Base-by-base conservation (phyloP, 1,140 invertebrate species). In the Arion vulgaris region DNA sequence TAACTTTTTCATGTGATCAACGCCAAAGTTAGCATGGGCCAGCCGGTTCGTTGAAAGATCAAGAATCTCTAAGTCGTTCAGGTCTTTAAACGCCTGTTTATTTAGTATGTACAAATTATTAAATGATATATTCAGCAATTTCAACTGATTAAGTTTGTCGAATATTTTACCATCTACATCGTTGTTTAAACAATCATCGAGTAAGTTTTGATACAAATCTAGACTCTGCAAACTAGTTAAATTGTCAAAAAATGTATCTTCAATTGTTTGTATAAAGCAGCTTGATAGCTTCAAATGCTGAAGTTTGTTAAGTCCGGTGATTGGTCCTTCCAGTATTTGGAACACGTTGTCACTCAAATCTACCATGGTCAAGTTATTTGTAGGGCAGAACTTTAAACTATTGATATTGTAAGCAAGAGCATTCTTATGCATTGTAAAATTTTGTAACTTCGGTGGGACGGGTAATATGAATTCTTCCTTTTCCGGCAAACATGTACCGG, bases 91-190 rank as follows among this genome's bases (percentile, higher is more conserved):
- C 0, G 45, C 28, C 9, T 1, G 0, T 26, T 28, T 1, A 26
- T 69, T 11, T 23, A 80, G 32, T n/a, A 5, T 71, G 78, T 53
- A 80, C 7, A 80, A 5, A 71, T 71, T 80, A 28, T 80, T 80
- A 36, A 71, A 80, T n/a, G 62, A 69, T 19, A 80, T 1, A n/a
- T 71, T 80, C 34, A 80, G 19, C 7, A 28, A 69, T 71, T 41
- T 34, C 36, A 80, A 26, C 9, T 36, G 11, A 1, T 28, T 32
- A 23, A 80, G 78, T 9, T 71, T 80, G 39, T 71, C 32, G 19
- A 71, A 80, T 32, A 78, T 36, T 2, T 1, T 13, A 9, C 76
- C 76, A 9, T 78, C 19, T 2, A 1, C 23, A 34, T 78, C 76
- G 15, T 19, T 26, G 36, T 38, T 28, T 38, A 80, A 19, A 28